Evolutionary conservation across 2,888 invertebrate species (phyloP), one percentile per base, ranked within the genome.

Genomic region (Aphelenchoides bicaudatus): DNA sequence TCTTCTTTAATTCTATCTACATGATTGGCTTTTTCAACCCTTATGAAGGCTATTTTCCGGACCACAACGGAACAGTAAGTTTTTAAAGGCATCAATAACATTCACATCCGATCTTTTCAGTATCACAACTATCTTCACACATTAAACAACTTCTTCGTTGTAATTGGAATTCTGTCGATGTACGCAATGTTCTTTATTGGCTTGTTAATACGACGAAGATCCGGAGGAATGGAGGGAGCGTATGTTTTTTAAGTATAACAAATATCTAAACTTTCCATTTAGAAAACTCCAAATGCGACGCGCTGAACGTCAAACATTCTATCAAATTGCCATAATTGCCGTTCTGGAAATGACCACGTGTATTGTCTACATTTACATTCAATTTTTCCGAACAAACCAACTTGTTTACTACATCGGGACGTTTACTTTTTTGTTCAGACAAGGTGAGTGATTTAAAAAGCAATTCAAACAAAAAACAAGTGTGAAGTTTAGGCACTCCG

Each of bases 91-190:
- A 19, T 10, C 25, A 21, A 6, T 19, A 6, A 21, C 8, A 10
- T 43, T 43, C 43, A 43, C 16, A 43, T 6, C 43, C 16, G 25
- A 19, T 43, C 25, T 10, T n/a, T 43, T 43, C 25, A 43, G 23
- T 47, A 47, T 16, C 48, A 47, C 48, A 47, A 47, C 48, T 47
- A 47, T n/a, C n/a, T 47, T n/a, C 48, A 47, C 48, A 47, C 48
- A 19, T 4, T 16, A 29, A 47, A 47, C 19, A 47, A 47, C 48
- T 47, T 47, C 48, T 47, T 47, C 28, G 48, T 47, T 8, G 48
- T 47, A 6, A n/a, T 47, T 19, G 48, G 23, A 6, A 6, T 47
- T 29, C 6, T 47, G 10, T 6, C 25, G n/a, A 47, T 47, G 23
- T 47, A 47, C 48, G 19, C 16, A 4, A 8, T 19, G 16, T 47